A percentile compares a stretch with the other conserved stretches of the same genome.
phyloP scores from a whole-genome alignment of 2,888 invertebrate genomes.

The Corbicula japonica region DNA sequence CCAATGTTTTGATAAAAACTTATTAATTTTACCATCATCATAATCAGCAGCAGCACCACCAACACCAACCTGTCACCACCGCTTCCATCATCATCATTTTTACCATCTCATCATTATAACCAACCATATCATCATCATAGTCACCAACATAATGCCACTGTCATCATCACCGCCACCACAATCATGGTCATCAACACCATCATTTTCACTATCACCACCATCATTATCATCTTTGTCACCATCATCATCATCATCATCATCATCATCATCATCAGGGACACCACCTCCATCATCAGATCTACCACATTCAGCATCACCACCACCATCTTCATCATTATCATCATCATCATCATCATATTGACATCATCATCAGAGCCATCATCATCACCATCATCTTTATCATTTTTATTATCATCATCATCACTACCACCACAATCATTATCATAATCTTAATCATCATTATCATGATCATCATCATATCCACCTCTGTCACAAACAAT shows the following conservation, averaged over 20 bases:
- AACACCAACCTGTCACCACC: neutral
- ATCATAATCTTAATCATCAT: constrained; percentile 49
- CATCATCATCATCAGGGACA: constrained; percentile 13
- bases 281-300: neutral
- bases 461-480: constrained; percentile 53
- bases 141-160: neutral
- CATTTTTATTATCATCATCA: constrained; percentile 50
- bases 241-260: neutral
- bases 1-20: no score
- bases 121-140: neutral
- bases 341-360: constrained; percentile 2
- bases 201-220: neutral
- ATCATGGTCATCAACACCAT: neutral
- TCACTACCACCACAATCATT: constrained; percentile 39
- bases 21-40: neutral
- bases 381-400: constrained; percentile 31
- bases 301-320: neutral
- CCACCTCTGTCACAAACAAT: constrained; percentile 52
- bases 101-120: neutral
- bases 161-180: neutral
- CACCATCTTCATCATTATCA: constrained; percentile 23
- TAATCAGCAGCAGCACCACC: neutral
- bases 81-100: neutral
- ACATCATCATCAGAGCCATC: neutral
- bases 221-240: neutral